Evolutionary conservation across 2,797 vertebrate genomes (phyloP), one percentile per base, ranked within the genome.

Genomic region (Trematocara caparti): DNA sequence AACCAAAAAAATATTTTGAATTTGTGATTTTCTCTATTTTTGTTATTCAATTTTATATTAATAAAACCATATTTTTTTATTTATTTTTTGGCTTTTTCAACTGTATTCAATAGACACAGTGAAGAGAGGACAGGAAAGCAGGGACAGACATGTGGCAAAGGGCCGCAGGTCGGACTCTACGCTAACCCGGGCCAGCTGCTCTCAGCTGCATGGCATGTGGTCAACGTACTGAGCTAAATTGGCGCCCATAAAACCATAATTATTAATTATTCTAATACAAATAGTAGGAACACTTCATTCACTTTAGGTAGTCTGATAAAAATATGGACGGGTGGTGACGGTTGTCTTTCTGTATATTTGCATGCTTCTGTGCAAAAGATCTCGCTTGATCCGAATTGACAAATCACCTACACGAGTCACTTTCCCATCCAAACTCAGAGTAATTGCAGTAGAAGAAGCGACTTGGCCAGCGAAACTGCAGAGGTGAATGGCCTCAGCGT

Each of bases 361-460:
- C 10, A 4, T 47, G 24, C 62, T 50, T 73, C 55, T 50, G 11
- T 15, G 48, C 59, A 32, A 48, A 57, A 43, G 21, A 11, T 3
- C 77, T 62, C n/a, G 13, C 76, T 71, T 55, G 57, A 84, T 87
- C 53, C 53, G 48, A 88, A 86, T 19, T 64, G 90, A 90, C 83
- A 77, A 85, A 85, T 88, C 71, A 59, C 76, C 79, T 47, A 45
- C 69, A 50, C 15, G 66, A 83, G 75, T 38, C 80, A 12, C 49
- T 74, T 80, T 80, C 72, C 34, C 69, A 12, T 75, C 64, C 55
- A n/a, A 80, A 83, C 80, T 53, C 32, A 1, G 38, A 30, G 76
- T 89, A 84, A 90, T 90, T 86, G 87, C 80, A 83, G 62, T 7
- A 15, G 78, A 53, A 83, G 76, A 76, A 83, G 84, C 7, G 2